These are phyloP conservation scores for Steatocranus sp. DNA, from an alignment of 2,797 vertebrate genomes.

Conservation along the genomic window DNA sequence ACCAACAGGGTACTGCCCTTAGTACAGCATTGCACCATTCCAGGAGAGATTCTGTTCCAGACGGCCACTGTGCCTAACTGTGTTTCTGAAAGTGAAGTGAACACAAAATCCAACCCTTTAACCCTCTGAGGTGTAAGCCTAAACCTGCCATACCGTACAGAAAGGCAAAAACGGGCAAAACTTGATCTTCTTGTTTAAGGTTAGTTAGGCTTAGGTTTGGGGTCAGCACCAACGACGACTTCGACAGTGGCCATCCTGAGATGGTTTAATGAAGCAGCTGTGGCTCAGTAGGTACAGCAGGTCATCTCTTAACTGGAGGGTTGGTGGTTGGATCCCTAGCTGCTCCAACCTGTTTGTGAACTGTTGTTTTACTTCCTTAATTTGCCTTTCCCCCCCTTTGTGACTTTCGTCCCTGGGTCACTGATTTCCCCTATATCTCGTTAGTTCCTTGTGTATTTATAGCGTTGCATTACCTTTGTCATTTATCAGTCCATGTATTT, in stretches of 20 bases:
- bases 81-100: not conserved
- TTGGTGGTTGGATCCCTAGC: not conserved
- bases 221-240: not conserved
- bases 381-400: not conserved
- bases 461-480: not conserved
- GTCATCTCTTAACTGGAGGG: not conserved
- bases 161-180: not conserved
- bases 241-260: not conserved
- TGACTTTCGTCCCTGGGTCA: not conserved
- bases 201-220: not conserved
- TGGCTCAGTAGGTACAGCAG: not conserved
- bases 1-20: conserved; percentile 17
- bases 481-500: not conserved
- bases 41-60: not conserved
- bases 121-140: not conserved
- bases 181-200: not conserved
- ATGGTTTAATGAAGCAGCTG: not conserved
- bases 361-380: not conserved
- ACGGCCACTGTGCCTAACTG: not conserved
- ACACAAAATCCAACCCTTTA: not conserved
- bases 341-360: not conserved
- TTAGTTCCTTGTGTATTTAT: not conserved
- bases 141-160: too few relatives aligned
- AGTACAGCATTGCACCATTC: not conserved
- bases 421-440: not conserved